Evolutionary conservation across 2,797 vertebrate species (phyloP), one percentile per base, ranked within the genome.

Genomic region (Microcaecilia unicolor): DNA sequence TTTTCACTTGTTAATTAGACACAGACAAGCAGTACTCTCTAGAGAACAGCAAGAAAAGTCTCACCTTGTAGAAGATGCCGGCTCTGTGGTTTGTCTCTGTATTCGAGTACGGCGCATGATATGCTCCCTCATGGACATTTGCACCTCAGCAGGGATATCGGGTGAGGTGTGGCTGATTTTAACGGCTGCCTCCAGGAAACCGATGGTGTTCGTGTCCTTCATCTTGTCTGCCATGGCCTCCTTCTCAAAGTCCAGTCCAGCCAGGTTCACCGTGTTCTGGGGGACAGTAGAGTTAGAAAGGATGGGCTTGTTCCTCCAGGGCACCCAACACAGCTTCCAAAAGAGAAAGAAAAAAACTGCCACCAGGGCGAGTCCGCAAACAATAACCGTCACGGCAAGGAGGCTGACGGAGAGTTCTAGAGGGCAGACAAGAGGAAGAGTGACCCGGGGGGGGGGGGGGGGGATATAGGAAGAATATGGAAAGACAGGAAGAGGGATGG

Each of bases 121-220:
- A 58, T 98, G 94, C 42, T 97, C 93, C 51, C 84, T 88, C 87
- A 98, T 97, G 15, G 94, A 98, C 74, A 91, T 91, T 81, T 98
- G 94, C 29, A 98, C 94, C 28, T 98, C 94, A 0, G 94, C 86
- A 0, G 94, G 96, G 65, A 99, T 98, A 62, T 98, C 95, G 0
- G 95, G 96, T 1, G 96, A 99, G 0, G 96, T 99, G 74, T 87
- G 96, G 78, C 96, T 99, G 77, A 98, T 98, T 86, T 98, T 98
- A 70, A 99, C 92, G 0, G 94, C 93, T 0, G 92, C 89, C 65
- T 99, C 95, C 58, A 98, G 79, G 78, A 97, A 96, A 17, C 91
- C 89, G 51, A 92, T 56, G 10, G 87, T 68, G 22, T 75, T 80
- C 17, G 79, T 28, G 59, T 97, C 92, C 68, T 98, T 98, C 49